These are phyloP conservation scores for Mareca penelope DNA, from an alignment of 2,797 vertebrate species.

Conservation along the genomic window DNA sequence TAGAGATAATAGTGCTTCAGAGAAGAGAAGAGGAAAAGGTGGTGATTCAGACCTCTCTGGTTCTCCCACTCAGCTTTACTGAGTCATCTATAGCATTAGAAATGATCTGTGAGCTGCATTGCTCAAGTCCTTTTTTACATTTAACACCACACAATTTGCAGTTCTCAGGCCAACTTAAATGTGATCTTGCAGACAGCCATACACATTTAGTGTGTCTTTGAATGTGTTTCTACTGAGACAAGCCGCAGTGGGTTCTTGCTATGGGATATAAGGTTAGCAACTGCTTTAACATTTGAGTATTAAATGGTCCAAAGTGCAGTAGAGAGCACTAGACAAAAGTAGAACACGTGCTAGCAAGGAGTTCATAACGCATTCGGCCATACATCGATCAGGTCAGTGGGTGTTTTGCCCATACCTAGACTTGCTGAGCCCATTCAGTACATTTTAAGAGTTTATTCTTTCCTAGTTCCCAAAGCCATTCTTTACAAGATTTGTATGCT, in stretches of 20 bases:
- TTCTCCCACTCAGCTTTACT: constrained; percentile 57
- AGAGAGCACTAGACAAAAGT: background rate
- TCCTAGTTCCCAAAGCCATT: background rate
- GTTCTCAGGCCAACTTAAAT: background rate
- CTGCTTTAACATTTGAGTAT: background rate
- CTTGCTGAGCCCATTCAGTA: background rate
- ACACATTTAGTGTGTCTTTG: background rate
- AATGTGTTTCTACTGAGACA: background rate
- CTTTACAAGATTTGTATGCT: background rate
- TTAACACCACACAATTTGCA: background rate
- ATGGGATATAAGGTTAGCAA: background rate
- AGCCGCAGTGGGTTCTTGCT: background rate
- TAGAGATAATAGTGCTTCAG: constrained; percentile 7
- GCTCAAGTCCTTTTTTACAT: constrained; percentile 7
- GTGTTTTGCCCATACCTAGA: background rate
- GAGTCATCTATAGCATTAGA: constrained; percentile 41
- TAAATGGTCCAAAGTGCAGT: background rate
- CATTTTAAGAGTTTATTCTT: background rate
- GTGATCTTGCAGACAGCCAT: background rate
- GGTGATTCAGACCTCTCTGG: constrained; percentile 66
- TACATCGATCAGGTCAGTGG: background rate
- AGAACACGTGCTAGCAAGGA: background rate
- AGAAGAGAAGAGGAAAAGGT: constrained; percentile 35
- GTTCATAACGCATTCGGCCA: background rate
- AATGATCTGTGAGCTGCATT: constrained; percentile 12